phyloP scores from a whole-genome alignment of 2,797 vertebrate genomes.

The Tapirus indicus region DNA sequence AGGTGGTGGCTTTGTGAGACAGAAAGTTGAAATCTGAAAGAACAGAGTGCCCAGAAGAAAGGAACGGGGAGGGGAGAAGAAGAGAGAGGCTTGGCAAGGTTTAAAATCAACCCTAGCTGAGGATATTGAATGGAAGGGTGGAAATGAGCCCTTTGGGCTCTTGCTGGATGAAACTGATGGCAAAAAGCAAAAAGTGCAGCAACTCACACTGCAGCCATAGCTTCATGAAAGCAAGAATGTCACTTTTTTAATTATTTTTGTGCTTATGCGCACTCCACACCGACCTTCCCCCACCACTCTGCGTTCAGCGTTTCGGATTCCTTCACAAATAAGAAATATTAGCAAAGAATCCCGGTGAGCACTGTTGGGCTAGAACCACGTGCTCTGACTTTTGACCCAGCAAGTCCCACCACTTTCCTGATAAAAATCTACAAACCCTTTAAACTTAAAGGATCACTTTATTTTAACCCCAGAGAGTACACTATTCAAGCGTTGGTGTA shows the following conservation, averaged over 20 bases:
- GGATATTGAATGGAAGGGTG: not conserved
- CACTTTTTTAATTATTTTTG: not conserved
- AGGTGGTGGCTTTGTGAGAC: not conserved
- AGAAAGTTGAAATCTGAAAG: slow-evolving; percentile 32
- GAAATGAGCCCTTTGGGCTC: not conserved
- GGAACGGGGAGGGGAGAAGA: not conserved
- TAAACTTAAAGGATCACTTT: not conserved
- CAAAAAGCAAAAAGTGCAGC: not conserved
- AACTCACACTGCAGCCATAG: not conserved
- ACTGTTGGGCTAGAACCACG: not conserved
- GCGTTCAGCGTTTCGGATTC: not conserved
- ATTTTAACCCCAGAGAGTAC: not conserved
- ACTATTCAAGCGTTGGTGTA: not conserved
- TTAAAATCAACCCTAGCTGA: not conserved
- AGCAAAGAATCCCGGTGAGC: not conserved
- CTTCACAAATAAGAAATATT: not conserved
- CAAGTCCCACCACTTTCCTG: not conserved
- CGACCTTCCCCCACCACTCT: not conserved
- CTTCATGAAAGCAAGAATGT: not conserved
- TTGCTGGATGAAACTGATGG: not conserved
- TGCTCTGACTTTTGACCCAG: not conserved
- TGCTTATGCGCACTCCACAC: not conserved
- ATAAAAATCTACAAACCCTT: slow-evolving; percentile 21
- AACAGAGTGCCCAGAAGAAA: slow-evolving; percentile 4
- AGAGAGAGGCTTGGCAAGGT: not conserved